A percentile compares a stretch with the other conserved stretches of the same genome.
These are phyloP conservation scores for Catostomus latipinnis DNA, from an alignment of 2,797 vertebrate genomes.

Conservation along the genomic window DNA sequence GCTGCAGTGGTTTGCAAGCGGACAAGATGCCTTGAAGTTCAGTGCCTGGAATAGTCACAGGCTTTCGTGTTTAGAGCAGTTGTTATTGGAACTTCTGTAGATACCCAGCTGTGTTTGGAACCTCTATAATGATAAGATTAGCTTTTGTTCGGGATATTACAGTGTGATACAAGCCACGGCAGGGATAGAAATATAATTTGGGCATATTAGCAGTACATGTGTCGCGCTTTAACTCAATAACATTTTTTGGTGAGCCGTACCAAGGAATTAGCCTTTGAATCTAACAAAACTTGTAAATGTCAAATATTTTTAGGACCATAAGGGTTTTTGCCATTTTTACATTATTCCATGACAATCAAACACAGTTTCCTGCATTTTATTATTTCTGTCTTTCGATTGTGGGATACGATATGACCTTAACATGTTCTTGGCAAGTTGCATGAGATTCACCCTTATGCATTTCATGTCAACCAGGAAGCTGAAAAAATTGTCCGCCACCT, in stretches of 20 bases:
- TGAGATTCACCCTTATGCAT: not conserved
- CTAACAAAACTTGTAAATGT: not conserved
- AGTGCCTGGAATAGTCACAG: constrained; percentile 32
- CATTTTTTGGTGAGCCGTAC: not conserved
- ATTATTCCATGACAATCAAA: too few relatives aligned
- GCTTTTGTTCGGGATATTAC: constrained; percentile 34
- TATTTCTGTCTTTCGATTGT: not conserved
- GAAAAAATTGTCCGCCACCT: constrained; percentile 42
- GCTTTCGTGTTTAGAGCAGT: constrained; percentile 18
- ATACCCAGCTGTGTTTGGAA: constrained; percentile 45
- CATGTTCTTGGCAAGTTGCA: constrained; percentile 1
- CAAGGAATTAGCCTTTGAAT: not conserved
- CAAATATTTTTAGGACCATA: not conserved
- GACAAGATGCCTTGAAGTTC: constrained; percentile 22
- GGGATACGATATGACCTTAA: not conserved
- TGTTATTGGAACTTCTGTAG: constrained; percentile 35
- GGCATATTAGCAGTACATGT: constrained; percentile 25
- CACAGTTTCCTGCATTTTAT: not conserved
- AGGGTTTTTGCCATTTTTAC: too few relatives aligned
- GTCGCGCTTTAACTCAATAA: constrained; percentile 14
- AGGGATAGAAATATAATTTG: constrained; percentile 31
- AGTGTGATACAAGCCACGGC: constrained; percentile 21
- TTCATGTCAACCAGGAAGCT: constrained; percentile 44
- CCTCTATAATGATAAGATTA: constrained; percentile 39
- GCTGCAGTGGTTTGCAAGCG: constrained; percentile 31